phyloP scores from a whole-genome alignment of 2,888 invertebrate species.

The Epinotia nisella region DNA sequence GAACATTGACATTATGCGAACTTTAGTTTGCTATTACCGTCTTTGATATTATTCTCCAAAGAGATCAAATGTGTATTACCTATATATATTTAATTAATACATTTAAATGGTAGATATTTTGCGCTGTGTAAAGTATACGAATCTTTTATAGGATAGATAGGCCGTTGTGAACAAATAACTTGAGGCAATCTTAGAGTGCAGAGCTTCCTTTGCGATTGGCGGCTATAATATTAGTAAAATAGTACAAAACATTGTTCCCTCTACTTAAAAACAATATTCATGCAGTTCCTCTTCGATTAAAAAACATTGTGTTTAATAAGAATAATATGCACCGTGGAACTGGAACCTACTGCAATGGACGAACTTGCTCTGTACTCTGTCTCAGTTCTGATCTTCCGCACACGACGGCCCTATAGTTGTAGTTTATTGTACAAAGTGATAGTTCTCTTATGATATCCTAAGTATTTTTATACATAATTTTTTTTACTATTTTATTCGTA shows the following conservation, averaged over 20 bases:
- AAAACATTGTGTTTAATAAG: too few relatives aligned
- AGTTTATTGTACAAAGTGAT: slow-evolving; percentile 83
- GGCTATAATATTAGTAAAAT: not conserved
- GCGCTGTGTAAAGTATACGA: slow-evolving; percentile 83
- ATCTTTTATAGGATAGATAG: slow-evolving; percentile 69
- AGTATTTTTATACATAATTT: slow-evolving; percentile 84
- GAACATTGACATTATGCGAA: slow-evolving; percentile 61
- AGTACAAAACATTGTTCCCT: slow-evolving; percentile 15
- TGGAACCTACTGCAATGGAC: slow-evolving; percentile 3
- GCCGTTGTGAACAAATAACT: slow-evolving; percentile 61
- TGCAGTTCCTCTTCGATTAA: not conserved
- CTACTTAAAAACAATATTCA: not conserved
- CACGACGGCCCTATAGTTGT: slow-evolving; percentile 70
- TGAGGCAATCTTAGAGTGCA: slow-evolving; percentile 41
- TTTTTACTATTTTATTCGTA: slow-evolving; percentile 82
- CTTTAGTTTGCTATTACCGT: slow-evolving; percentile 68
- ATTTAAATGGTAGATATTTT: slow-evolving; percentile 67
- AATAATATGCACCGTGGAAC: not conserved
- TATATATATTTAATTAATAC: slow-evolving; percentile 67
- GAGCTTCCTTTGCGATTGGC: slow-evolving; percentile 23
- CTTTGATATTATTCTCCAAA: slow-evolving; percentile 75
- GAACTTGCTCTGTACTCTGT: slow-evolving; percentile 47
- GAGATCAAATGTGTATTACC: slow-evolving; percentile 71
- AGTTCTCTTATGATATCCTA: slow-evolving; percentile 83
- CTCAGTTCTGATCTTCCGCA: slow-evolving; percentile 70